Evolutionary conservation across 2,797 vertebrate genomes (phyloP).

Genomic region (Cuniculus paca): DNA sequence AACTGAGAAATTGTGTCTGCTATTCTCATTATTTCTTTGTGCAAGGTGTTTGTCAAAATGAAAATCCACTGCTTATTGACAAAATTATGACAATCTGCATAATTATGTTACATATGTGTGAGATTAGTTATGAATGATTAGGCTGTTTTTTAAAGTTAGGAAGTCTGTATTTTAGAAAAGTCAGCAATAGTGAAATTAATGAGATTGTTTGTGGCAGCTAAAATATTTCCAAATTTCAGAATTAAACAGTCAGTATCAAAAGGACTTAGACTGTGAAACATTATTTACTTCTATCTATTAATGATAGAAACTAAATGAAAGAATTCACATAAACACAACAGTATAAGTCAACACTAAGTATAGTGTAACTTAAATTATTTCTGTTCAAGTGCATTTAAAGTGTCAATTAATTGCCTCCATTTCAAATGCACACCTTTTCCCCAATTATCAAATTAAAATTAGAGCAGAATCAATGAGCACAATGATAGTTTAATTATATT

Average conservation of each 20-base stretch:
- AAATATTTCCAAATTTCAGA: constrained; percentile 70
- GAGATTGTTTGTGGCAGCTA: constrained; percentile 49
- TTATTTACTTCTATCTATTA: constrained; percentile 73
- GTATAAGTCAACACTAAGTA: constrained; percentile 79
- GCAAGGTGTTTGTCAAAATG: constrained; percentile 70
- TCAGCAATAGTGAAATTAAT: constrained; percentile 45
- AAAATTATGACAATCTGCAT: constrained; percentile 69
- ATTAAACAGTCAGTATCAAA: constrained; percentile 29
- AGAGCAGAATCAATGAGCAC: constrained; percentile 84
- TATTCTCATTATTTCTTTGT: constrained; percentile 72
- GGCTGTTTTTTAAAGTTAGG: constrained; percentile 59
- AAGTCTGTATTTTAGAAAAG: constrained; percentile 69
- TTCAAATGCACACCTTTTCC: constrained; percentile 79
- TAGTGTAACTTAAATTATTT: constrained; percentile 81
- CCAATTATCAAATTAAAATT: constrained; percentile 86
- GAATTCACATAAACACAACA: constrained; percentile 79
- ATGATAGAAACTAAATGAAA: constrained; percentile 75
- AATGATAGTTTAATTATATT: constrained; percentile 84
- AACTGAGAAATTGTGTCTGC: constrained; percentile 62
- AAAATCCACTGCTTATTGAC: constrained; percentile 71
- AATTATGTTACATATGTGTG: constrained; percentile 62
- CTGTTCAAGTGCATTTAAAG: constrained; percentile 83
- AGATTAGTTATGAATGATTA: constrained; percentile 75
- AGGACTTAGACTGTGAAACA: not conserved
- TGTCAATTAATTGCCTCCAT: constrained; percentile 84